phyloP scores from a whole-genome alignment of 2,888 invertebrate genomes.

The Auanema freiburgensis region DNA sequence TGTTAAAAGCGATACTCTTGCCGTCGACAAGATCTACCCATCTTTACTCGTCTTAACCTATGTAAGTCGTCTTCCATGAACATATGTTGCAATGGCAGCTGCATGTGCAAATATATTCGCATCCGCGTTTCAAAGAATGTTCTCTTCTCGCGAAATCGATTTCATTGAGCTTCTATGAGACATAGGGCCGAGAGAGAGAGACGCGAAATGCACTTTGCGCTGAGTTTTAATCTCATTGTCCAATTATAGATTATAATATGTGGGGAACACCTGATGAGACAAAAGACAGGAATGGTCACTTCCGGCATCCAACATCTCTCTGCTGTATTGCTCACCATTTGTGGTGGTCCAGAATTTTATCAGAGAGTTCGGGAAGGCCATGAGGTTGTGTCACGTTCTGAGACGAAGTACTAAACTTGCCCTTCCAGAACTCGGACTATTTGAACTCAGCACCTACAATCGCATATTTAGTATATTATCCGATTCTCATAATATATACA shows the following conservation, averaged over 20 bases:
- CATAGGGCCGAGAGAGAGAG: neutral
- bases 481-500: slow-evolving; percentile 35
- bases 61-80: slow-evolving; percentile 34
- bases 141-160: neutral
- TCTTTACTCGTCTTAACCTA: slow-evolving; percentile 44
- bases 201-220: neutral
- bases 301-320: slow-evolving; percentile 88
- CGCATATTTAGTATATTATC: slow-evolving; percentile 47
- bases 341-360: slow-evolving; percentile 70
- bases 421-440: slow-evolving; percentile 5
- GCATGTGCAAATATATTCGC: neutral
- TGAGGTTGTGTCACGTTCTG: neutral
- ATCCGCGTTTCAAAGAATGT: neutral
- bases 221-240: neutral
- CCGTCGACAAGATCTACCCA: slow-evolving; percentile 52
- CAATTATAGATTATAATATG: slow-evolving; percentile 37
- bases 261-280: slow-evolving; percentile 76
- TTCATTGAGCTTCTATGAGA: neutral
- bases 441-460: slow-evolving; percentile 23
- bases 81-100: neutral
- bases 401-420: neutral
- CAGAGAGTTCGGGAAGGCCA: slow-evolving; percentile 40
- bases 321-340: slow-evolving; percentile 79
- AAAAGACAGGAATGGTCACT: slow-evolving; percentile 82
- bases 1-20: slow-evolving; percentile 20